These are phyloP conservation scores for Drosophila nannoptera DNA, from an alignment of 1,140 invertebrate genomes.

Conservation along the genomic window DNA sequence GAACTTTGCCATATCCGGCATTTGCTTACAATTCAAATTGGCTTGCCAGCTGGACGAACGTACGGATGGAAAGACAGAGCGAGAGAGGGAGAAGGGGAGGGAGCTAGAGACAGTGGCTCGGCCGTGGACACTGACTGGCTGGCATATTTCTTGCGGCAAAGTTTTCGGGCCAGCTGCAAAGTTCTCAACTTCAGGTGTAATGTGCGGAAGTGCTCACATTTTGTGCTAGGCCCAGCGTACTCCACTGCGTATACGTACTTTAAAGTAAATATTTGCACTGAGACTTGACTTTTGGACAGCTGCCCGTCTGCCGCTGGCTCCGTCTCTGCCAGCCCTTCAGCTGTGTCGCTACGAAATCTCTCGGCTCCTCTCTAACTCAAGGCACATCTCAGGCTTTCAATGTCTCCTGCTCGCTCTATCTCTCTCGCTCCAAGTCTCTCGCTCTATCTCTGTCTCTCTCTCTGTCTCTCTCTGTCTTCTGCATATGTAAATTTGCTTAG, in stretches of 20 bases:
- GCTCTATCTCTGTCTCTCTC: background rate
- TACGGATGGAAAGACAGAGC: background rate
- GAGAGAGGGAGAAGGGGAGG: background rate
- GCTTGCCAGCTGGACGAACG: constrained; percentile 14
- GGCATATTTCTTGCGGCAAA: constrained; percentile 38
- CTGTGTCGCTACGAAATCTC: no score
- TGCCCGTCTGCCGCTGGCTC: background rate
- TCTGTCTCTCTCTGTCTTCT: background rate
- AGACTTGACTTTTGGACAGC: constrained; percentile 43
- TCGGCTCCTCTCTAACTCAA: no score
- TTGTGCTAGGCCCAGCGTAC: constrained; percentile 21
- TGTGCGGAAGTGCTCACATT: constrained; percentile 63
- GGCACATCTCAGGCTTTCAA: no score
- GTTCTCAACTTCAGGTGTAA: constrained; percentile 60
- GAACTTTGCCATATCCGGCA: constrained; percentile 64
- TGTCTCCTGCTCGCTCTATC: background rate
- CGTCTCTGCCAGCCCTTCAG: no score
- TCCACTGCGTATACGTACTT: constrained; percentile 42
- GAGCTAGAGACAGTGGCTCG: background rate
- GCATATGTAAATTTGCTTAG: constrained; percentile 45
- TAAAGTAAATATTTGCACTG: constrained; percentile 59
- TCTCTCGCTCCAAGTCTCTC: background rate
- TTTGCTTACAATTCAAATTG: constrained; percentile 63
- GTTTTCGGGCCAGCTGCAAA: constrained; percentile 29
- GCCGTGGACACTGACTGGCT: background rate